Conservation (phyloP, 30 jellyfish, hydroid and myxozoan species). For the Hydractinia symbiolongicarpus region DNA sequence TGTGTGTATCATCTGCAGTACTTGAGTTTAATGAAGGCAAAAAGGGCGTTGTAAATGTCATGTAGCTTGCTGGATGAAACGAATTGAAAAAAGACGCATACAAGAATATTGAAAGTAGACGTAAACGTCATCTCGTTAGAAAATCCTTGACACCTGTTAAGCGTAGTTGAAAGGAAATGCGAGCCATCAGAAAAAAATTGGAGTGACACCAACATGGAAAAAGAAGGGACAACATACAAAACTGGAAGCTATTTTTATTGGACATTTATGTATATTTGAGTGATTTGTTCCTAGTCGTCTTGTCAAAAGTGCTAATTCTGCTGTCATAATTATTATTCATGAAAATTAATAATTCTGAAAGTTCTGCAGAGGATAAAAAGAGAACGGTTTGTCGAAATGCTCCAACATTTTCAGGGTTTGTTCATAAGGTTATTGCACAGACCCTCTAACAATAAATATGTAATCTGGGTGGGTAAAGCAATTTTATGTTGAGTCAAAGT, state of each 20-base stretch:
- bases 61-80: neutral
- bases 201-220: neutral
- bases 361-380: neutral
- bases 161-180: neutral
- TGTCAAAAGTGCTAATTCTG: neutral
- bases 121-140: neutral
- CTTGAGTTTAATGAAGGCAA: slow-evolving; percentile 1
- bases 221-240: neutral
- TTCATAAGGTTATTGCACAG: too few relatives aligned
- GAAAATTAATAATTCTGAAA: neutral
- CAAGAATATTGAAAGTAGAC: neutral
- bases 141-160: neutral
- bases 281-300: too few relatives aligned
- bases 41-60: neutral
- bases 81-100: neutral
- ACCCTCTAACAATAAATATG: too few relatives aligned
- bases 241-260: neutral
- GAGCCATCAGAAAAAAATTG: neutral
- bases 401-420: too few relatives aligned
- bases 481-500: too few relatives aligned
- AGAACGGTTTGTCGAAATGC: too few relatives aligned
- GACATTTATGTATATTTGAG: neutral
- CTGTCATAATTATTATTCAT: neutral
- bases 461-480: too few relatives aligned
- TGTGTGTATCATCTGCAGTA: neutral